Percentiles rank a stretch among this genome's conserved stretches.
These are phyloP conservation scores for Elephas maximus DNA, from an alignment of 2,113 vertebrate genomes.

Conservation along the genomic window DNA sequence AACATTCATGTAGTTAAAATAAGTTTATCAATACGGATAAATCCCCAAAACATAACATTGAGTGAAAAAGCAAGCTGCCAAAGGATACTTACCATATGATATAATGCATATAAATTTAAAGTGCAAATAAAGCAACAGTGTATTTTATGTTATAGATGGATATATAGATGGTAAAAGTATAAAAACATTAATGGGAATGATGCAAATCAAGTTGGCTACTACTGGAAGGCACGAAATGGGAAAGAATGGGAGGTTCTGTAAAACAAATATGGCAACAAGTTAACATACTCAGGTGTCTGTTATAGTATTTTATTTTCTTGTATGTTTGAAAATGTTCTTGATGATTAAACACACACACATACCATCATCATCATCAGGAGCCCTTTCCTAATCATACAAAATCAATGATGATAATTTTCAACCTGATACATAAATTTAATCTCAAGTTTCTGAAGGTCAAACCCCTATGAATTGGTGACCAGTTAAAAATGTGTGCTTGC, in stretches of 20 bases:
- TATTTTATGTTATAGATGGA: neutral
- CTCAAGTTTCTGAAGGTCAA: neutral
- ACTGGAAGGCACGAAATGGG: neutral
- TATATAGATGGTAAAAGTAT: neutral
- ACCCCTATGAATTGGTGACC: neutral
- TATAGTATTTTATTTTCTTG: neutral
- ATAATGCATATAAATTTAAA: neutral
- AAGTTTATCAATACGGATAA: neutral
- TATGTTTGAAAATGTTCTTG: neutral
- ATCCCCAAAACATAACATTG: neutral
- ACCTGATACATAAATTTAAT: neutral
- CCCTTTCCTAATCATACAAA: neutral
- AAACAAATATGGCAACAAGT: neutral
- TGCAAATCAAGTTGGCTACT: neutral
- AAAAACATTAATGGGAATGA: neutral
- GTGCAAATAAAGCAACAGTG: neutral
- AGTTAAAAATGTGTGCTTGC: neutral
- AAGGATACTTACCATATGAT: neutral
- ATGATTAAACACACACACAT: neutral
- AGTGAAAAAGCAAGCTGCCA: neutral
- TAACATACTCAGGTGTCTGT: neutral
- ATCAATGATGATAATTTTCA: neutral
- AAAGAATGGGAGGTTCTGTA: neutral
- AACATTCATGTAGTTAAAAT: neutral
- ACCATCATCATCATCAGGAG: neutral